Base-by-base conservation (phyloP, 2,888 invertebrate genomes). In the Empis stercorea region DNA sequence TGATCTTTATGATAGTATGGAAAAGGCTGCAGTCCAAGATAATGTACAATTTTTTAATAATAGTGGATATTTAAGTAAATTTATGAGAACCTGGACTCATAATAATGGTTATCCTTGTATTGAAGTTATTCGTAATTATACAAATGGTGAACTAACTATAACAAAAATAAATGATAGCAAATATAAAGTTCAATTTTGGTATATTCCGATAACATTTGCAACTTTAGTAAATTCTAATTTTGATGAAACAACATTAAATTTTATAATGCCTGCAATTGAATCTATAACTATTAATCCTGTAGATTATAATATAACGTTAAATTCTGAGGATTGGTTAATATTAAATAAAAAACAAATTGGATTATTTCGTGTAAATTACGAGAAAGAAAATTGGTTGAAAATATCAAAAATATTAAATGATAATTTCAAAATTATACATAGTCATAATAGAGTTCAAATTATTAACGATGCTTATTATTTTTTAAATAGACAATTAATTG, bases 391-490 rank as follows among this genome's bases (percentile, higher is more conserved):
- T 61, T 81, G 85, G 76, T 59, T 66, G 2, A 69, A 75, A 0
- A 73, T 89, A 4, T 78, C 78, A 10, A 69, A 74, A 23, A 76
- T 61, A 78, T 47, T 71, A 81, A 76, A 78, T 9, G 70, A 73
- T 4, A 75, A 75, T 39, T 84, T 78, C 55, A 67, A 72, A 55
- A 74, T 74, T 27, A 84, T 92, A 46, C 78, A 84, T 53, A 73
- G 79, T 2, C 78, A 81, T 43, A 91, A 91, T 60, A 72, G 93
- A 45, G 91, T 87, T 0, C 87, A 93, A 61, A 71, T 95, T 40
- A 71, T 96, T 13, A 86, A 92, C 54, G 95, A 96, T 62, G 79
- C 86, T 0, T 74, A 61, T 38, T 55, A 54, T 3, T 58, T 66
- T 27, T 9, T 27, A 9, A 4, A 27, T 6, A 27, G 6, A 6